A percentile compares a stretch with the other conserved stretches of the same genome.
These are phyloP conservation scores for Psylliodes chrysocephalus DNA, from an alignment of 2,888 invertebrate genomes.

Conservation along the genomic window DNA sequence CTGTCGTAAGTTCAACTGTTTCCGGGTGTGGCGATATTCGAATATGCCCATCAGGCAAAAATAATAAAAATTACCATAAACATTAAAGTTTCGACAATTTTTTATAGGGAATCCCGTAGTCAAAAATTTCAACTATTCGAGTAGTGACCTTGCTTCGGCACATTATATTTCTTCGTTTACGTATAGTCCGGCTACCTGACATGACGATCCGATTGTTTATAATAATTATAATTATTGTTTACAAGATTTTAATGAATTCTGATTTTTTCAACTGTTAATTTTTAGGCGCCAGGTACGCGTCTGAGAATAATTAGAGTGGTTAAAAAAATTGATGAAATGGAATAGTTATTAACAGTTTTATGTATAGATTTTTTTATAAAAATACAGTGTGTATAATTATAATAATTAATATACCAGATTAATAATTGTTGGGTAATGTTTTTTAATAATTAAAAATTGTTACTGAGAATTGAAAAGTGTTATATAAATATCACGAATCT, in stretches of 20 bases:
- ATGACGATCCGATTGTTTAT: conserved; percentile 2
- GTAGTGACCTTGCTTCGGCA: conserved; percentile 25
- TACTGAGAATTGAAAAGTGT: too few species aligned
- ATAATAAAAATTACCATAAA: conserved; percentile 36
- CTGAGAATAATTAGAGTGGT: neutral
- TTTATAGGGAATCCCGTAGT: conserved; percentile 33
- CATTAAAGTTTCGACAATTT: conserved; percentile 33
- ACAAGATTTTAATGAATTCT: conserved; percentile 6
- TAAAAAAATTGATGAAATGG: too few species aligned
- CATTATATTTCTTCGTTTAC: too few species aligned
- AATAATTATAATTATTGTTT: conserved; percentile 12
- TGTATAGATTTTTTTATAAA: too few species aligned
- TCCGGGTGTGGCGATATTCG: conserved; percentile 32
- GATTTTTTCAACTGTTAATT: neutral
- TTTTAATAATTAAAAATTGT: too few species aligned
- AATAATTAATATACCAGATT: too few species aligned
- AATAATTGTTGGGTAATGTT: too few species aligned
- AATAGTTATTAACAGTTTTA: neutral
- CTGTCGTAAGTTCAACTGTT: conserved; percentile 8
- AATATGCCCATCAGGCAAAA: conserved; percentile 29
- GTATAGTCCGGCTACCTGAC: conserved; percentile 16
- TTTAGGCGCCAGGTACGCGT: conserved; percentile 7
- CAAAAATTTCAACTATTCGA: conserved; percentile 37
- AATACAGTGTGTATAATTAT: too few species aligned
- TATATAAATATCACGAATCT: too few species aligned